These are phyloP conservation scores for Bradypodion pumilum DNA, from an alignment of 2,797 vertebrate species.

Conservation along the genomic window DNA sequence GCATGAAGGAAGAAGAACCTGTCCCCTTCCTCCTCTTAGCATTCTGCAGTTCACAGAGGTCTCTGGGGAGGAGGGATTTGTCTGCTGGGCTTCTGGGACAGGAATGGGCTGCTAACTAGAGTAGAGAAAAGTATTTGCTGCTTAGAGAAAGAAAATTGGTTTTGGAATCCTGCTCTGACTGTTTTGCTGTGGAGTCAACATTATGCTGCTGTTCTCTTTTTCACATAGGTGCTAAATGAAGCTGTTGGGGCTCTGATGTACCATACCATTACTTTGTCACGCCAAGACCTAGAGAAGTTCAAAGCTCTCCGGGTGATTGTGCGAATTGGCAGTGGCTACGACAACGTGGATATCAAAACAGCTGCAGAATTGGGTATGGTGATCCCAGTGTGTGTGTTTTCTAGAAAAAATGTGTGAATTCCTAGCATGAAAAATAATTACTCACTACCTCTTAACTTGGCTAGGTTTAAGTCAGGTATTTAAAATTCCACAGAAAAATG, in stretches of 20 bases:
- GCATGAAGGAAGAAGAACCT: not conserved
- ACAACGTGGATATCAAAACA: slow-evolving; percentile 90
- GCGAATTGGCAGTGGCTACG: slow-evolving; percentile 88
- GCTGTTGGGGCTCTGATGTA: slow-evolving; percentile 90
- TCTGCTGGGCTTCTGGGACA: not conserved
- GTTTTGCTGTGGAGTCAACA: slow-evolving; percentile 11
- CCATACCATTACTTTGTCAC: slow-evolving; percentile 89
- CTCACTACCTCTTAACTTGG: slow-evolving; percentile 9
- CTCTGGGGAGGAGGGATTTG: not conserved
- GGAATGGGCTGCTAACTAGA: not conserved
- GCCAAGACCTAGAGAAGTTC: slow-evolving; percentile 91
- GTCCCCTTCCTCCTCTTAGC: not conserved
- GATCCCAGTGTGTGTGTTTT: not conserved
- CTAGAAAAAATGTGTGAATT: slow-evolving; percentile 22
- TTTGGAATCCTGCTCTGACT: slow-evolving; percentile 12
- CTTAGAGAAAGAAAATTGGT: not conserved
- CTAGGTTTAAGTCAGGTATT: not conserved
- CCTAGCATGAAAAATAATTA: rapidly evolving
- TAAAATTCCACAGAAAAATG: not conserved
- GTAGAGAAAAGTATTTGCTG: not conserved
- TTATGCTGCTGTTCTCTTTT: slow-evolving; percentile 39
- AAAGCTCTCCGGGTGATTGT: slow-evolving; percentile 90
- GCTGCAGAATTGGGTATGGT: slow-evolving; percentile 87
- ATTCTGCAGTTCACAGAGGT: not conserved
- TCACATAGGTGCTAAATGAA: slow-evolving; percentile 86